These are phyloP conservation scores for Centropus unirufus DNA, from an alignment of 2,113 vertebrate genomes.

Conservation along the genomic window DNA sequence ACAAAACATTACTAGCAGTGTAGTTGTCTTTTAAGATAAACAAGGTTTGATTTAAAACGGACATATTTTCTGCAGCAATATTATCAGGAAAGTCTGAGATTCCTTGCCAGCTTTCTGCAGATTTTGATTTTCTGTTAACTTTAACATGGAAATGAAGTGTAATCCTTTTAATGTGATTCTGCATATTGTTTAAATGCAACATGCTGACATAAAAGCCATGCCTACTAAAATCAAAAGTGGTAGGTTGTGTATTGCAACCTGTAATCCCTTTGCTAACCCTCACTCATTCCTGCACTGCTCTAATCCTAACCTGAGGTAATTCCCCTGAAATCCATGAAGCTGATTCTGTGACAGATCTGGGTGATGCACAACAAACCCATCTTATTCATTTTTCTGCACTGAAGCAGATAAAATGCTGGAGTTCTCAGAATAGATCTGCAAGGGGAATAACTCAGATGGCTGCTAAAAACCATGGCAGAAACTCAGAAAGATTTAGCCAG, in stretches of 20 bases:
- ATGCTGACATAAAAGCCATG: background rate
- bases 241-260: background rate
- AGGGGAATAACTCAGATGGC: background rate
- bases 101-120: background rate
- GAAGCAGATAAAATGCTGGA: background rate
- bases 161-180: background rate
- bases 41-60: background rate
- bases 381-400: background rate
- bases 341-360: background rate
- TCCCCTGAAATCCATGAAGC: background rate
- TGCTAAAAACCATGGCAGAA: background rate
- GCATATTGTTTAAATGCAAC: background rate
- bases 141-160: background rate
- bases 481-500: background rate
- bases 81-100: background rate
- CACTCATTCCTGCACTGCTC: background rate
- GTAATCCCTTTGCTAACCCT: background rate
- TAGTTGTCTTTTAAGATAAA: background rate
- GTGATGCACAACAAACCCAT: background rate
- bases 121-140: background rate
- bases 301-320: background rate
- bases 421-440: background rate
- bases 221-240: background rate
- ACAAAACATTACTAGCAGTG: background rate
- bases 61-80: background rate